Evolutionary conservation across 2,797 vertebrate species (phyloP), one percentile per base, ranked within the genome.

Genomic region (Sternotherus odoratus): DNA sequence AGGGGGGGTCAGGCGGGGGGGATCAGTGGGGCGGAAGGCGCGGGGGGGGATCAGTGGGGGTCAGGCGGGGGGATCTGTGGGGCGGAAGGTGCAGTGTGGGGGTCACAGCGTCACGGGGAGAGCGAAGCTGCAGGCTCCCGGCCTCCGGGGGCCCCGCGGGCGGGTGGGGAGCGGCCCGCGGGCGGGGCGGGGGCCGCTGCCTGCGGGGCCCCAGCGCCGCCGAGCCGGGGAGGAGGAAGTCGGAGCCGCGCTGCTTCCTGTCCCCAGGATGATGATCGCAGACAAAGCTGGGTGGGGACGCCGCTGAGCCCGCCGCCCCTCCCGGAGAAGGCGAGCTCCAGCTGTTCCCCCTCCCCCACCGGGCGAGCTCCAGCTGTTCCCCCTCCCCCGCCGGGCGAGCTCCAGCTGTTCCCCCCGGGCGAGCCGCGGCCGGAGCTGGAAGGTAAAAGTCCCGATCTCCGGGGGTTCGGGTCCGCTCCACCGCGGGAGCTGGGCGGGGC

Each of bases 281-380:
- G 97, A 98, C 98, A 98, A 98, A 98, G 98, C 98, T 98, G 98
- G 98, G 99, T 98, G 99, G 98, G 98, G 98, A 98, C 98, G 98
- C 92, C 94, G 94, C 94, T 95, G 95, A 81, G 1, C 57, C 91
- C 43, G 60, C 92, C 82, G 86, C 91, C 30, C 83, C 21, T 9
- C 21, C 51, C 51, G 51, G 21, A 23, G 51, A 53, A 53, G 51
- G 26, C 26, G 26, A 57, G 56, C 56, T 57, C 56, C 56, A 12
- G 56, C 56, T 13, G 56, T 89, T 80, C 69, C 82, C 72, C 85
- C 82, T 60, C 85, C 12, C 48, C 43, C 43, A 43, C 43, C 43
- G 43, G 48, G 46, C 46, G 46, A 48, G 46, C 46, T 48, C 46
- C 46, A 9, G 46, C 46, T 48, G 46, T 48, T 48, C 46, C 46